Conservation (phyloP, 1,140 invertebrate genomes). For the Aphidius gifuensis region DNA sequence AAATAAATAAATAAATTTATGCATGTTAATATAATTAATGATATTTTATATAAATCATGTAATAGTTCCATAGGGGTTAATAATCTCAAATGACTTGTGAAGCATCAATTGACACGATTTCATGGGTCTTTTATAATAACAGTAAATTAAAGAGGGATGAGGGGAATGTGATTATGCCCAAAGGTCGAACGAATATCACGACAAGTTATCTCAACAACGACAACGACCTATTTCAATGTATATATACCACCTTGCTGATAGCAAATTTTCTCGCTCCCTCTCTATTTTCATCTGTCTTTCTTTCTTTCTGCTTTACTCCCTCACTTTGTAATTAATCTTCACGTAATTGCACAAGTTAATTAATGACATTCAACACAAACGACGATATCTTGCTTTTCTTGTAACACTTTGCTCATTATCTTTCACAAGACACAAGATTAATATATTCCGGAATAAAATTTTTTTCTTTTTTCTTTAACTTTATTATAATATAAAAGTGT, state of each 20-base stretch:
- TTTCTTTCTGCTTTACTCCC: conserved; percentile 11
- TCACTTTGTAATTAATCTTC: conserved; percentile 37
- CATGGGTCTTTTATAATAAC: conserved; percentile 2
- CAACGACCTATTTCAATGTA: conserved; percentile 20
- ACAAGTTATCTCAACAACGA: conserved; percentile 34
- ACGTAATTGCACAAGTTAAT: conserved; percentile 42
- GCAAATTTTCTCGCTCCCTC: not conserved
- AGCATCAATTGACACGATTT: conserved; percentile 21
- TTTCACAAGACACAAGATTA: conserved; percentile 28
- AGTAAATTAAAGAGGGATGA: not conserved
- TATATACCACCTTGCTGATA: too few species aligned
- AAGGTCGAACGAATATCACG: conserved; percentile 30
- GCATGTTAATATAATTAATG: conserved; percentile 10
- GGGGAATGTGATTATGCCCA: not conserved
- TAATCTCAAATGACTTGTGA: conserved; percentile 20
- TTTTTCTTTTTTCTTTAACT: not conserved
- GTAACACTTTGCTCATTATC: conserved; percentile 41
- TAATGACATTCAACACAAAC: conserved; percentile 36
- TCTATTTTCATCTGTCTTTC: conserved; percentile 4
- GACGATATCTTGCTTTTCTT: conserved; percentile 13
- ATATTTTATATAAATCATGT: not conserved
- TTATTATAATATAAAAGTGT: too few species aligned
- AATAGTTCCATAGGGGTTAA: conserved; percentile 12
- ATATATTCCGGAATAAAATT: conserved; percentile 26
- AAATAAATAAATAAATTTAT: not conserved